Base-by-base conservation (phyloP, 1,140 invertebrate species). In the Aethina tumida region DNA sequence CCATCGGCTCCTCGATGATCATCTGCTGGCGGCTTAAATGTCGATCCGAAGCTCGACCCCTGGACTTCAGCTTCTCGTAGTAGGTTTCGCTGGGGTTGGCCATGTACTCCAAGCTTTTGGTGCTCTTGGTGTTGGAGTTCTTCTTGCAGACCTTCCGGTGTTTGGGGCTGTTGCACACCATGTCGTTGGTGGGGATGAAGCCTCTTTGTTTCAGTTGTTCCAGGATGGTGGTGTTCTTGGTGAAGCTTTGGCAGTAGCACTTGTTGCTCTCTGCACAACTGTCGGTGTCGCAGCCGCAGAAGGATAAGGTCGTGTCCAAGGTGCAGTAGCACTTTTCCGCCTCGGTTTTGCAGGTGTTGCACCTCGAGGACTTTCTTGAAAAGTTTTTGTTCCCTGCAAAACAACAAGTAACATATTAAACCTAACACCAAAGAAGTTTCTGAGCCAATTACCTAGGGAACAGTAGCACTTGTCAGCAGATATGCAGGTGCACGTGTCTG, bases 211-310 rank as follows among this genome's bases (percentile, higher is more conserved):
- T 60, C 1, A 75, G 46, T 43, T 74, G 68, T 32, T 71, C 66
- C 20, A 71, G 49, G 30, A 22, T 25, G 14, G 70, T 63, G 1
- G 57, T 66, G 61, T 56, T 36, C 45, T 40, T 9, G 57, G 46
- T 21, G 4, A 19, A 64, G 2, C 67, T 65, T 5, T 71, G 65
- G 59, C 87, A 92, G 55, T 92, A 92, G 55, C 87, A 92, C 57
- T 89, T 89, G 54, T 88, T 87, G 55, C 81, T 85, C 38, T 87
- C 86, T 0, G 81, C 74, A 57, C 86, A 90, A 47, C 81, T 86
- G 51, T 90, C 85, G 0, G 84, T 84, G 52, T 89, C 85, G 56
- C 84, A 90, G 2, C 74, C 72, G 52, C 83, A 79, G 26, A 47
- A 59, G 49, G 58, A 71, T 62, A 67, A 65, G 56, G 54, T 27